These are phyloP conservation scores for Elachura formosa DNA, from an alignment of 2,113 vertebrate genomes.

Conservation along the genomic window DNA sequence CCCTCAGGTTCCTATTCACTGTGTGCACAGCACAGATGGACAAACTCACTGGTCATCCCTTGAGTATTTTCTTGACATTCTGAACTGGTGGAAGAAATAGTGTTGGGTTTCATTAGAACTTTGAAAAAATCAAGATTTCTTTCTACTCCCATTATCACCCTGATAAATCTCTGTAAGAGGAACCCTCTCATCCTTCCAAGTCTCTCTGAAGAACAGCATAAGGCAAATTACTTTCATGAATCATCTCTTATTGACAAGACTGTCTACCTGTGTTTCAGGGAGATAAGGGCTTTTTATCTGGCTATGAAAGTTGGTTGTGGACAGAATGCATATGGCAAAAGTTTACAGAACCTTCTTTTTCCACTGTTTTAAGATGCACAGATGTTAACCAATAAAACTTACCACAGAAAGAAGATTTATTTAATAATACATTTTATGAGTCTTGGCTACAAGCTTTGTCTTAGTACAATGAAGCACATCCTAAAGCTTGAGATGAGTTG, in stretches of 20 bases:
- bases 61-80: neutral
- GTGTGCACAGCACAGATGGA: neutral
- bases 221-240: slow-evolving; percentile 4
- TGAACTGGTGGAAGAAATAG: neutral
- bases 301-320: neutral
- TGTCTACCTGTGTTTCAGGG: neutral
- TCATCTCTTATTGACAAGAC: slow-evolving; percentile 3
- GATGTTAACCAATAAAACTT: neutral
- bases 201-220: neutral
- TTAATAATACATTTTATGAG: neutral
- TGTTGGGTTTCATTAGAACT: neutral
- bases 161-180: neutral
- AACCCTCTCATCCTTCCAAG: neutral
- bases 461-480: neutral
- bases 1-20: neutral
- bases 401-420: neutral
- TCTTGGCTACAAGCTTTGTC: neutral
- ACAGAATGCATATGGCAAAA: neutral
- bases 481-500: neutral
- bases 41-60: fast-evolving
- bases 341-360: neutral
- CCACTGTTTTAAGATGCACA: neutral
- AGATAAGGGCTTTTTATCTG: slow-evolving; percentile 9
- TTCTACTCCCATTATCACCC: neutral
- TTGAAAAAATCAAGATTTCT: neutral